These are phyloP conservation scores for Sphenodon punctatus DNA, from an alignment of 2,797 vertebrate genomes.

Conservation along the genomic window DNA sequence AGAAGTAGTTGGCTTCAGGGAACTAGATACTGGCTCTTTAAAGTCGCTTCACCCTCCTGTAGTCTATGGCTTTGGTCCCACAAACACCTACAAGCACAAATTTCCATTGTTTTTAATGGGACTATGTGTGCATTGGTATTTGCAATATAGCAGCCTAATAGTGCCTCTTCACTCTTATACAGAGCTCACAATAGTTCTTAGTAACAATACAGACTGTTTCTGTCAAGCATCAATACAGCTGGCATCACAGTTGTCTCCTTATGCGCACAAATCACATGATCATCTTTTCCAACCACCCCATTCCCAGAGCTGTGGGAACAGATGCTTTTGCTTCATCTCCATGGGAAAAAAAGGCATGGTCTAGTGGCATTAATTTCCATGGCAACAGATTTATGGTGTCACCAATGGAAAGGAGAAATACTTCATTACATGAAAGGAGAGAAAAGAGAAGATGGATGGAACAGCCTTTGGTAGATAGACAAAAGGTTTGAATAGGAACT, in stretches of 20 bases:
- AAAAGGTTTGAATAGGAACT: not conserved
- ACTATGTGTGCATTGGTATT: not conserved
- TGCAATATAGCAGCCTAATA: constrained; percentile 8
- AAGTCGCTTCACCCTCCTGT: too few species aligned
- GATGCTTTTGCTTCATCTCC: not conserved
- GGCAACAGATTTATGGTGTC: not conserved
- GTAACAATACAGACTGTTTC: not conserved
- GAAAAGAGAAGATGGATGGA: not conserved
- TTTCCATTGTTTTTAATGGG: too few species aligned
- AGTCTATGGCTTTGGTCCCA: too few species aligned
- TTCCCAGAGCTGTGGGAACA: constrained; percentile 6
- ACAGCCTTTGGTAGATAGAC: not conserved
- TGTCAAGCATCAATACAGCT: not conserved
- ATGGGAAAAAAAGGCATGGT: constrained; percentile 1
- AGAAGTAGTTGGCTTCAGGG: too few species aligned
- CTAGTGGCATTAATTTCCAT: not conserved
- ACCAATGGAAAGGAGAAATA: not conserved
- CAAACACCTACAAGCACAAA: too few species aligned
- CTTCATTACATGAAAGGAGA: not conserved
- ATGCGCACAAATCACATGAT: accelerated
- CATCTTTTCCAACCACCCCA: not conserved
- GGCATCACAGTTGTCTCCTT: not conserved
- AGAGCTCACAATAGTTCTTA: not conserved
- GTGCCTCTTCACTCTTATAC: not conserved
- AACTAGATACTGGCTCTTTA: too few species aligned